Conservation (phyloP, 1,140 invertebrate species). For the Zaprionus davidi region DNA sequence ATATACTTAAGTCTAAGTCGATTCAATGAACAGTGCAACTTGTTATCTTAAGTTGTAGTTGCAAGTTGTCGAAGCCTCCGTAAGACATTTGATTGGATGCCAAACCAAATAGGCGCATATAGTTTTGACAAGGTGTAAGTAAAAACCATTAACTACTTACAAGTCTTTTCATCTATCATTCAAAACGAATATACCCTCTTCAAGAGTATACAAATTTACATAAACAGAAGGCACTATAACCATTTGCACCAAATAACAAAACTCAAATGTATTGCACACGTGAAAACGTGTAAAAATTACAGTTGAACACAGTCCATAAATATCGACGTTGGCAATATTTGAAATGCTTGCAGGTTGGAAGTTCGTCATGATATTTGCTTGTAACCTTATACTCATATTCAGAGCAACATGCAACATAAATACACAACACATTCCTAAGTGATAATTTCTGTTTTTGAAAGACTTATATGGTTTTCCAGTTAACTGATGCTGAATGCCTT, state of each 20-base stretch:
- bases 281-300: constrained; percentile 79
- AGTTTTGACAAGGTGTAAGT: constrained; percentile 6
- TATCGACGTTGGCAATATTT: constrained; percentile 57
- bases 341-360: constrained; percentile 58
- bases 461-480: constrained; percentile 46
- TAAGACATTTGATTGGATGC: not conserved
- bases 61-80: not conserved
- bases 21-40: constrained; percentile 67
- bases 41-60: constrained; percentile 38
- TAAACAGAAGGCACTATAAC: constrained; percentile 27
- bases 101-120: too few relatives aligned
- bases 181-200: constrained; percentile 57
- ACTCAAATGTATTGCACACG: constrained; percentile 63
- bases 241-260: constrained; percentile 74
- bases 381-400: not conserved
- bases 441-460: constrained; percentile 73
- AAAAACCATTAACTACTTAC: too few relatives aligned
- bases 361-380: constrained; percentile 27
- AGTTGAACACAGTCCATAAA: constrained; percentile 53
- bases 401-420: constrained; percentile 1
- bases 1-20: constrained; percentile 39
- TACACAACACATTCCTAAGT: constrained; percentile 70
- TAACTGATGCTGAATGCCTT: too few relatives aligned
- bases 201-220: constrained; percentile 29
- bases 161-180: too few relatives aligned